Base-by-base conservation (phyloP, 2,113 vertebrate genomes). In the Tetrao urogallus region DNA sequence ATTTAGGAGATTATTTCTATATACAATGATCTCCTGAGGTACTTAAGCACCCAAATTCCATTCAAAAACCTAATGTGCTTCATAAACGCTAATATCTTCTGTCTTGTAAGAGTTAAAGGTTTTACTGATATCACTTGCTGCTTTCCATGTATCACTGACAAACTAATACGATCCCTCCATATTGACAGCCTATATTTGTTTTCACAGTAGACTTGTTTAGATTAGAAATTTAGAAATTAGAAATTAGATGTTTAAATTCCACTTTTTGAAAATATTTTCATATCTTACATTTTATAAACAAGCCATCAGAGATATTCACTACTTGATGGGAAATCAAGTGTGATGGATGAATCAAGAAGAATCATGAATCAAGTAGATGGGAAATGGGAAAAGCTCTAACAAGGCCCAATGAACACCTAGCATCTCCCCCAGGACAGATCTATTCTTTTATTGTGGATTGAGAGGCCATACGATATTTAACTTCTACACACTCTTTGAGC, bases 21-120 rank as follows among this genome's bases (percentile, higher is more conserved):
- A 19, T 18, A 24, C 2, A 66, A 25, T 5, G 1, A 8, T 0
- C 1, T 43, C 0, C 1, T 18, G 25, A 58, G 4, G 14, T 40
- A 2, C 2, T 70, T 73, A 47, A 38, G 11, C 6, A 47, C 9
- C 6, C 8, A 36, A 63, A 67, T 63, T 18, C 13, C 2, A 9
- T 12, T 73, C 10, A 15, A 22, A 86, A 40, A 47, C 21, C 2
- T 40, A 47, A 20, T 5, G 1, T 17, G 25, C 14, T 77, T 81
- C 6, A 32, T 45, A 25, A 67, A 27, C 13, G n/a, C 2, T 19
- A 10, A 8, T 82, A 18, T 56, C 16, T 56, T 18, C 15, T 24
- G 3, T 14, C 16, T n/a, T 60, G 10, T 8, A 50, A 63, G 22
- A 85, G 63, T 86, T 73, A 45, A 48, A 84, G 13, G 17, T 71